Evolutionary conservation across 2,113 vertebrate species (phyloP).

Genomic region (Misgurnus anguillicaudatus): DNA sequence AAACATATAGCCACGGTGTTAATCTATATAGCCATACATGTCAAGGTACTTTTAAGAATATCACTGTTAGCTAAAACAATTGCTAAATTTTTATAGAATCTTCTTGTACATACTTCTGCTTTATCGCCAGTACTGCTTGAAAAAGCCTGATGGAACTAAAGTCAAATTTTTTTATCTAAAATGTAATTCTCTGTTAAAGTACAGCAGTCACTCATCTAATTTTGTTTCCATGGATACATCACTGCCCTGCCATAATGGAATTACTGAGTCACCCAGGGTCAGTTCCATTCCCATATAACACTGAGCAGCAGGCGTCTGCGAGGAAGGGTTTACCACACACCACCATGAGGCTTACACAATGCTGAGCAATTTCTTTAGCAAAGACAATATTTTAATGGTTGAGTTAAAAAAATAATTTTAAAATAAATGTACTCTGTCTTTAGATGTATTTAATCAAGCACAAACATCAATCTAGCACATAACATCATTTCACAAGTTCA

Average conservation of each 20-base stretch:
- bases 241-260: constrained; percentile 47
- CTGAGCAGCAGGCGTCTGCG: constrained; percentile 38
- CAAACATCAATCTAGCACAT: not conserved
- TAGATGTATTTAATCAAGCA: not conserved
- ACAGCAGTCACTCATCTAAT: constrained; percentile 47
- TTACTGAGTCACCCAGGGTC: constrained; percentile 49
- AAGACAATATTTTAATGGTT: not conserved
- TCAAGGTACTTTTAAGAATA: too few relatives aligned
- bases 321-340: constrained; percentile 20
- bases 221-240: constrained; percentile 51
- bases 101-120: not conserved
- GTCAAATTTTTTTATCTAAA: constrained; percentile 30
- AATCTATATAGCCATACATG: too few relatives aligned
- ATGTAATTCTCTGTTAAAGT: constrained; percentile 34
- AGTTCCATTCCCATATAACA: constrained; percentile 24
- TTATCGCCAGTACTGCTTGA: not conserved
- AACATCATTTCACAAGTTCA: not conserved
- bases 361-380: not conserved
- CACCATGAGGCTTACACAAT: not conserved
- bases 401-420: not conserved
- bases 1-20: too few relatives aligned
- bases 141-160: not conserved
- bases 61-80: too few relatives aligned
- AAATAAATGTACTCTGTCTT: not conserved
- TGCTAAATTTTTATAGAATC: too few relatives aligned